Conservation (phyloP, 1,140 invertebrate species). For the Hyposmocoma kahamanoa region DNA sequence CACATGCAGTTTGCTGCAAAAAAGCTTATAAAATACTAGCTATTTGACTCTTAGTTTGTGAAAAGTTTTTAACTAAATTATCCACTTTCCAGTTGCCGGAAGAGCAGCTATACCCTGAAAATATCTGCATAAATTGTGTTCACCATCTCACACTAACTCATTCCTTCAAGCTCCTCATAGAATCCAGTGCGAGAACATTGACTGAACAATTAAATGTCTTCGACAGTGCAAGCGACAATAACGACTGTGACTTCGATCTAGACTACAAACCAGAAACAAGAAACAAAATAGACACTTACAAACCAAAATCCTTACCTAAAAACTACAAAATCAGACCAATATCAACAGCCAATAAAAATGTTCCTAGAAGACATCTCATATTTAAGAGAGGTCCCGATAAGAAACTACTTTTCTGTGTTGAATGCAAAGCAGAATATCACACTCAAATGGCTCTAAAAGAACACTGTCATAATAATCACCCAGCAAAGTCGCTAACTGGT, state of each 20-base stretch:
- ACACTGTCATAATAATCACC: constrained; percentile 50
- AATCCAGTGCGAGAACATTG: constrained; percentile 48
- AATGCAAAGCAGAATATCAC: constrained; percentile 53
- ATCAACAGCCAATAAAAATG: no score
- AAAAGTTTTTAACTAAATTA: not conserved
- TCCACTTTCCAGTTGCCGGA: constrained; percentile 38
- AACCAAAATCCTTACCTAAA: constrained; percentile 12
- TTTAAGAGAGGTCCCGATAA: constrained; percentile 13
- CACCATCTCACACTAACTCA: constrained; percentile 59
- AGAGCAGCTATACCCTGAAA: constrained; percentile 40
- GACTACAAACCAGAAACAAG: constrained; percentile 21
- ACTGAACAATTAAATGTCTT: constrained; percentile 23
- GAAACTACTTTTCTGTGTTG: constrained; percentile 48
- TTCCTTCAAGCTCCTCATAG: constrained; percentile 62
- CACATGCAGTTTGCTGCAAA: not conserved
- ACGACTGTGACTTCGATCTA: constrained; percentile 37
- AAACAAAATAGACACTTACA: constrained; percentile 1
- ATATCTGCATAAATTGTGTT: constrained; percentile 62
- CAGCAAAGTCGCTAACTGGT: constrained; percentile 39
- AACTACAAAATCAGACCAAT: constrained; percentile 18
- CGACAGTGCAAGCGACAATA: constrained; percentile 35
- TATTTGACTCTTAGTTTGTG: constrained; percentile 5
- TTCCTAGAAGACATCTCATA: no score
- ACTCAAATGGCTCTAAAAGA: constrained; percentile 40
- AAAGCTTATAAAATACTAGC: not conserved